Evolutionary conservation across 2,113 vertebrate species (phyloP).

Genomic region (Cryptoleucopteryx plumbea): DNA sequence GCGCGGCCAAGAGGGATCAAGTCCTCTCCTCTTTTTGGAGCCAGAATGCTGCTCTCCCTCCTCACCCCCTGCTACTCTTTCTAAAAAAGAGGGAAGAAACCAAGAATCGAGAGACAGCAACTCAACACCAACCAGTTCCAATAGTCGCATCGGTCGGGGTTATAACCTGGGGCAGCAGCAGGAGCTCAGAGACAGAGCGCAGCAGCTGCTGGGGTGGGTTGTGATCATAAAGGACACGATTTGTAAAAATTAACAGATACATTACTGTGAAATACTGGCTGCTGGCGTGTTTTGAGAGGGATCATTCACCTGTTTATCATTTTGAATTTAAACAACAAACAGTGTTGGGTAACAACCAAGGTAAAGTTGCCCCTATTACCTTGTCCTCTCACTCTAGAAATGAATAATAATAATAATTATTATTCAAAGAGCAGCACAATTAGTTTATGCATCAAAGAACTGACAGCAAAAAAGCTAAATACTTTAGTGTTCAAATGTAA

Average conservation of each 20-base stretch:
- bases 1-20: not conserved
- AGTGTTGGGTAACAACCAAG: not conserved
- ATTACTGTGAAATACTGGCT: not conserved
- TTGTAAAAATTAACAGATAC: not conserved
- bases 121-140: not conserved
- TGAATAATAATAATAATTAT: no score
- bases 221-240: not conserved
- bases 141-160: not conserved
- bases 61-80: no score
- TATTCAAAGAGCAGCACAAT: not conserved
- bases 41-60: not conserved
- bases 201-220: not conserved
- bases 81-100: not conserved
- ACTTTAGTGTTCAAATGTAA: not conserved
- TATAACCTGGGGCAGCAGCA: not conserved
- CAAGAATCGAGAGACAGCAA: not conserved
- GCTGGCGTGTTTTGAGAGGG: not conserved
- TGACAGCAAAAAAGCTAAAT: not conserved
- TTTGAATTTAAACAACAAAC: not conserved
- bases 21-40: not conserved
- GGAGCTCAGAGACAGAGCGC: not conserved
- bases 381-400: not conserved
- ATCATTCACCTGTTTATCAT: not conserved
- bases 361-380: not conserved
- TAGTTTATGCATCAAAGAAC: not conserved